Evolutionary conservation across 2,888 invertebrate species (phyloP).

Genomic region (Cantharis nigra): DNA sequence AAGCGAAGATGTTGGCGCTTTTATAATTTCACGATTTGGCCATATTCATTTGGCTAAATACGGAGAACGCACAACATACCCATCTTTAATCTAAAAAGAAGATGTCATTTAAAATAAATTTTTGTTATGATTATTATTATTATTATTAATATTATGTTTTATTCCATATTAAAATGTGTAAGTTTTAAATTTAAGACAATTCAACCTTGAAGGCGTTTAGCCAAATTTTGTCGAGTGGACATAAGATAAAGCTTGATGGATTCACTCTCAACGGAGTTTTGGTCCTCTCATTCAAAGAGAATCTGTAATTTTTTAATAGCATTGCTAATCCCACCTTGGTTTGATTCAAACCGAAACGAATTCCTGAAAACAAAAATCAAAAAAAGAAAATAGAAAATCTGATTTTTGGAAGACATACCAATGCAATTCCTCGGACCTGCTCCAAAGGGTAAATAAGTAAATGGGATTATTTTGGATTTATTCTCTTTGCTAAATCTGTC

Average conservation of each 20-base stretch:
- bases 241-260: constrained; percentile 10
- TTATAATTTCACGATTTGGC: no score
- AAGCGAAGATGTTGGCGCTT: no score
- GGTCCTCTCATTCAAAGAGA: constrained; percentile 28
- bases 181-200: no score
- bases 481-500: not conserved
- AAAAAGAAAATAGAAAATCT: not conserved
- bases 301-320: constrained; percentile 31
- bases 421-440: constrained; percentile 63
- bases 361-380: constrained; percentile 35
- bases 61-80: no score
- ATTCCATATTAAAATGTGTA: no score
- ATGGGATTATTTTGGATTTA: constrained; percentile 40
- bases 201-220: not conserved
- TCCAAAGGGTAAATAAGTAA: constrained; percentile 62
- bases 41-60: no score
- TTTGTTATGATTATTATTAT: no score
- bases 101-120: no score
- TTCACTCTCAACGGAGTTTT: constrained; percentile 10
- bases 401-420: constrained; percentile 47
- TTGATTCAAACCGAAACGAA: constrained; percentile 45
- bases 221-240: not conserved
- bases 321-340: constrained; percentile 42
- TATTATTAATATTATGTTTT: no score
- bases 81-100: no score